Evolutionary conservation across 1,140 invertebrate species (phyloP).

Genomic region (Aphelenchoides fujianensis): DNA sequence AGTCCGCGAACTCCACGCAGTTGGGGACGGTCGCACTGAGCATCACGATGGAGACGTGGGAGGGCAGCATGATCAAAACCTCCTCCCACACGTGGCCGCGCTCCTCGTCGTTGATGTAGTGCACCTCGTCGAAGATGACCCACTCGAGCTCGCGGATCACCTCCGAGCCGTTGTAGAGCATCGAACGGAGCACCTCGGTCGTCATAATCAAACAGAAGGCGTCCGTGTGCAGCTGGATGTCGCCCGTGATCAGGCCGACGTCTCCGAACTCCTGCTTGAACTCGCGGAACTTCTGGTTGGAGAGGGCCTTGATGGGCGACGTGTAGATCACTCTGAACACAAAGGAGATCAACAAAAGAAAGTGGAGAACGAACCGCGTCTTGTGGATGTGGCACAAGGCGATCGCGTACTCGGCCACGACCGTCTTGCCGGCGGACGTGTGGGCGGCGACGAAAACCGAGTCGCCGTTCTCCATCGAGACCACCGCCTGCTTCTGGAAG

Average conservation of each 20-base stretch:
- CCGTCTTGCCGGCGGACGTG: slow-evolving; percentile 97
- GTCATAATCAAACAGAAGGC: slow-evolving; percentile 98
- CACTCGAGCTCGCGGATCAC: slow-evolving; percentile 92
- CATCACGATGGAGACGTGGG: slow-evolving; percentile 91
- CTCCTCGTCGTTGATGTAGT: slow-evolving; percentile 97
- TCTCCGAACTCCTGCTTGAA: slow-evolving; percentile 78
- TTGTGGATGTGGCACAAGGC: slow-evolving; percentile 86
- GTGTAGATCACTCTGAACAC: slow-evolving; percentile 86
- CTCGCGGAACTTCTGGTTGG: slow-evolving; percentile 98
- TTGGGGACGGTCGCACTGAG: slow-evolving; percentile 97
- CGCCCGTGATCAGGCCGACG: slow-evolving; percentile 90
- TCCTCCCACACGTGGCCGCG: slow-evolving; percentile 99
- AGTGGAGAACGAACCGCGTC: slow-evolving; percentile 67
- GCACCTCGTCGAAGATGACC: slow-evolving; percentile 99
- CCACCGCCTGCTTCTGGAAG: slow-evolving; percentile 92
- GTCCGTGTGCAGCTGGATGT: slow-evolving; percentile 88
- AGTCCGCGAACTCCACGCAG: slow-evolving; percentile 89
- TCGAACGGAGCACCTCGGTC: slow-evolving; percentile 93
- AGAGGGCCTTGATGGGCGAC: slow-evolving; percentile 96
- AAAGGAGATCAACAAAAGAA: slow-evolving; percentile 27
- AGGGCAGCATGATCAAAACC: slow-evolving; percentile 88
- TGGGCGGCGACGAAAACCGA: slow-evolving; percentile 98
- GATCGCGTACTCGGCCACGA: slow-evolving; percentile 94
- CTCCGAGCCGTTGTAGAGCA: slow-evolving; percentile 93
- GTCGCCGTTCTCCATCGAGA: slow-evolving; percentile 85